Base-by-base conservation (phyloP, 2,797 vertebrate species). In the Sebastes alutus region DNA sequence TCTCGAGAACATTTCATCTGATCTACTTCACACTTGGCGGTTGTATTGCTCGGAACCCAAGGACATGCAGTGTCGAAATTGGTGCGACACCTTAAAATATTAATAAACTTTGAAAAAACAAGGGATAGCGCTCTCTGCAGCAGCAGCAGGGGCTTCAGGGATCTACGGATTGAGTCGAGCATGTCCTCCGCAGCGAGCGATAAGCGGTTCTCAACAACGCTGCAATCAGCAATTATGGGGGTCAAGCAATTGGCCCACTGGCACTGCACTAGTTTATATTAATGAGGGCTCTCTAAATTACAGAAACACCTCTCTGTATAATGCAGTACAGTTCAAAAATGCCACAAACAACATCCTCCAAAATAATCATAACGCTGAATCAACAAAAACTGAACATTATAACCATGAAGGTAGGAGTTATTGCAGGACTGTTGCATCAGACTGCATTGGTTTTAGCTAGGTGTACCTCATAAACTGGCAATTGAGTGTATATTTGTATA, bases 391-490 rank as follows among this genome's bases (percentile, higher is more conserved):
- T 22, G 22, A 72, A 42, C 18, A 54, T 52, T 30, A 16, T 25
- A 42, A 56, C 3, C 32, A 35, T 58, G 6, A 18, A 60, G 6
- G 8, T 6, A 7, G 23, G 25, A 49, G 14, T 65, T 42, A 38
- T 33, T 54, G 35, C 20, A 60, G 30, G 22, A 46, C 66, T 70
- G 54, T 22, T 82, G 61, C 7, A 29, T 75, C 38, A 62, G 12
- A 29, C n/a, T 70, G 46, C 29, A 60, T 60, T 54, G 4, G 5
- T 52, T 64, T 25, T 4, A 65, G 3, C 22, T 22, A 20, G 18
- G 27, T 72, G 69, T 56, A 61, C 42, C 58, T 70, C 71, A 79
- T 75, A 79, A 85, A 86, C 80, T 81, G 86, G 29, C 66, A 74
- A 75, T 62, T 75, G 82, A 87, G 75, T 81, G 66, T 64, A 65